These are phyloP conservation scores for Elachura formosa DNA, from an alignment of 2,113 vertebrate species.

Conservation along the genomic window DNA sequence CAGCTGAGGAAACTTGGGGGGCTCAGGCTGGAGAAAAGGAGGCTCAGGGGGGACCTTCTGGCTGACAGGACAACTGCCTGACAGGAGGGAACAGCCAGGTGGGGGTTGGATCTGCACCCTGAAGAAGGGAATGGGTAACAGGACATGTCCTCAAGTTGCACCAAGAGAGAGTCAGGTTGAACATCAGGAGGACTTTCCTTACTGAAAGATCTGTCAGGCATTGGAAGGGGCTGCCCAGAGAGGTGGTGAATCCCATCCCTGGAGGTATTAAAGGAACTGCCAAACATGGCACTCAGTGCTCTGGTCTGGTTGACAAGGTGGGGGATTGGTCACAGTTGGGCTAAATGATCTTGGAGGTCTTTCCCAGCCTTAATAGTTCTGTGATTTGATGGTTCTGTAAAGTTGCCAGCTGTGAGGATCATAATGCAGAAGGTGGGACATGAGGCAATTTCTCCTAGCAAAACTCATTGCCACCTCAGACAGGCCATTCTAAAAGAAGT, in stretches of 20 bases:
- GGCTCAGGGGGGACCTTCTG: neutral
- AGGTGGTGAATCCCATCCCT: neutral
- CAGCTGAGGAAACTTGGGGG: neutral
- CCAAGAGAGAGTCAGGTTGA: neutral
- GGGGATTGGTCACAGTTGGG: neutral
- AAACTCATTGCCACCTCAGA: neutral
- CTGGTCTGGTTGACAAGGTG: neutral
- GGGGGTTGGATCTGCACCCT: rapidly evolving
- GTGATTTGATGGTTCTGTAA: neutral
- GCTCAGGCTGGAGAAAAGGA: neutral
- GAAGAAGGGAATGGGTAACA: neutral
- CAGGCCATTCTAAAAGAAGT: neutral
- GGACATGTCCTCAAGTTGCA: rapidly evolving
- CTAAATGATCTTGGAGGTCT: neutral
- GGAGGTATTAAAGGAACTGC: neutral
- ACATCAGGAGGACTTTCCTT: neutral
- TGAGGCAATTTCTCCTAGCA: neutral
- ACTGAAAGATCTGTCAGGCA: neutral
- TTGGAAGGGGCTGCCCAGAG: neutral
- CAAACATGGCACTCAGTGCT: rapidly evolving
- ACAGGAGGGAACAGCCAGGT: neutral
- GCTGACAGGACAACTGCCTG: neutral
- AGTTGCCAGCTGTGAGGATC: neutral
- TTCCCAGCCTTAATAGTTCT: neutral
- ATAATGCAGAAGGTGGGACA: neutral